Percentiles rank a stretch among this genome's conserved stretches.
Evolutionary conservation across 2,888 invertebrate genomes (phyloP).

Genomic region (Cerceris rybyensis): DNA sequence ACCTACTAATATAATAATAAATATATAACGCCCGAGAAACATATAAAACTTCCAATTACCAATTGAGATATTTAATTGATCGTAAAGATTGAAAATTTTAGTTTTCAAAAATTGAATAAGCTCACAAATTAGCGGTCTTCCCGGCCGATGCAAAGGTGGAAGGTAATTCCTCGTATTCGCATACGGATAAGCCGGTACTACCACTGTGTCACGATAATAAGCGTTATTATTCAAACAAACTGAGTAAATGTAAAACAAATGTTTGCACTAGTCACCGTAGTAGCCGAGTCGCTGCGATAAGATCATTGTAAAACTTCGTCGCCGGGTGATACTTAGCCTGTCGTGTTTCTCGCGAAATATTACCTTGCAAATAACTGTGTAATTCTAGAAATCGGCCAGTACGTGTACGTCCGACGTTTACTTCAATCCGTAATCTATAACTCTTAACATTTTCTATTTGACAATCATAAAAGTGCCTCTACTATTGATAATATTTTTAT

Average conservation of each 20-base stretch:
- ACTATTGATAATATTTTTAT: too few species aligned
- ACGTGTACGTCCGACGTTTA: too few species aligned
- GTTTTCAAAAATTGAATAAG: too few species aligned
- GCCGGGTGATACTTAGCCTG: conserved; percentile 17
- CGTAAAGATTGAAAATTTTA: too few species aligned
- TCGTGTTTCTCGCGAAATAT: background rate
- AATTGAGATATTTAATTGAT: too few species aligned
- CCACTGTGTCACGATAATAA: conserved; percentile 41
- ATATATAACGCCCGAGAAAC: too few species aligned
- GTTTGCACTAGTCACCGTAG: conserved; percentile 34
- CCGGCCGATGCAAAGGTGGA: conserved; percentile 10
- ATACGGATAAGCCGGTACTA: conserved; percentile 44
- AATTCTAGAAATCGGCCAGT: background rate
- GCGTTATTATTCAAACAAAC: conserved; percentile 57
- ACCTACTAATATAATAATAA: too few species aligned
- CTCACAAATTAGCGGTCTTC: too few species aligned
- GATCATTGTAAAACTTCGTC: conserved; percentile 33
- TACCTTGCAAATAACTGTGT: background rate
- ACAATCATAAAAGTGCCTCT: too few species aligned
- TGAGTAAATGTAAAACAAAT: conserved; percentile 55
- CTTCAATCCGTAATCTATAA: too few species aligned
- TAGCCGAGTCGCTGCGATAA: conserved; percentile 43
- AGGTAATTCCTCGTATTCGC: conserved; percentile 22
- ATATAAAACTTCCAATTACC: too few species aligned
- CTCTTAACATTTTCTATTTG: too few species aligned